Base-by-base conservation (phyloP, 2,113 vertebrate species). In the Actenoides lindsayi region DNA sequence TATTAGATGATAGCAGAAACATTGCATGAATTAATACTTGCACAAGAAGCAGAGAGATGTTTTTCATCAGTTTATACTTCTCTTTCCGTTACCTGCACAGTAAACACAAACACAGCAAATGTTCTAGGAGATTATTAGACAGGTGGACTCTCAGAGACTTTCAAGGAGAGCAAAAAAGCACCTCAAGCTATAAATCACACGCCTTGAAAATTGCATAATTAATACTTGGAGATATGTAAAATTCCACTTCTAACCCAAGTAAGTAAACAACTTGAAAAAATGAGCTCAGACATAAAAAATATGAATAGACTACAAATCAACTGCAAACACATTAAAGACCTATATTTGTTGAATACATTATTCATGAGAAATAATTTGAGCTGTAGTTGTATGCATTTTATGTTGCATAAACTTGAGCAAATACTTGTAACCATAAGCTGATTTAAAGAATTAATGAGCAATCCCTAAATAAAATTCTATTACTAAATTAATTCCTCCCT, bases 331-430 rank as follows among this genome's bases (percentile, higher is more conserved):
- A 82, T 91, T 94, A 76, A 96, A 90, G 60, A 56, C 54, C 63
- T 90, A 14, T 81, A 93, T 95, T 97, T 95, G 83, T 78, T 92
- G 81, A 92, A 94, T 96, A 59, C 91, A 94, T 97, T 92, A 96
- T 97, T 97, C 83, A 95, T 96, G 51, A 63, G 81, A 77, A 94
- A 92, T 80, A 89, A 92, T 92, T 86, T 81, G 56, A 97, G 73
- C 89, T 81, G 83, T 77, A 89, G 68, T 89, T 89, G 37, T 75
- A 87, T 37, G 77, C 76, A 75, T 78, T 92, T 90, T 83, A 88
- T 83, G 57, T 89, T 92, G 76, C 83, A 94, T 71, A 91, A 96
- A 91, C 86, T 96, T 92, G 86, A 89, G 93, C 77, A 96, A 96
- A 95, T 81, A 84, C 83, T 92, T 95, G 80, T 89, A 94, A 92